Conservation (phyloP, 2,113 vertebrate genomes). For the Aptenodytes forsteri region DNA sequence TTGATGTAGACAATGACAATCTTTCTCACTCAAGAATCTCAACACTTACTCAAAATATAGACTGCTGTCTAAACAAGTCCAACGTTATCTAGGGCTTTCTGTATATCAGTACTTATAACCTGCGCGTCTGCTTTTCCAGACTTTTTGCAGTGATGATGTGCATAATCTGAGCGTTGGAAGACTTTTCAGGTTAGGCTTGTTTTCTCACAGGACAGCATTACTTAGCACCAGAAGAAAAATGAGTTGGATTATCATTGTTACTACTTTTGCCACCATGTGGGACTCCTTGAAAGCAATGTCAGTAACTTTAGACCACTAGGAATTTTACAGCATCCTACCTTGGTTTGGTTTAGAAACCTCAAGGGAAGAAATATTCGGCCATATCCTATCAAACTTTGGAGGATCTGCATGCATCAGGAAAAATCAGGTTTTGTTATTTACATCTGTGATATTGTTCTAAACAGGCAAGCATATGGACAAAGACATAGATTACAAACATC, state of each 20-base stretch:
- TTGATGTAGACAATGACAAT: slow-evolving; percentile 35
- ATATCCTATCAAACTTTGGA: slow-evolving; percentile 88
- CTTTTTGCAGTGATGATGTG: background rate
- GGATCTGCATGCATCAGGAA: slow-evolving; percentile 90
- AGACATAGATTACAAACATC: slow-evolving; percentile 84
- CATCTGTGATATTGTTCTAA: slow-evolving; percentile 76
- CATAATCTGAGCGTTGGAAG: background rate
- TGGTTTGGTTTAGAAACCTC: slow-evolving; percentile 99
- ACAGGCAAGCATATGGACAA: slow-evolving; percentile 81
- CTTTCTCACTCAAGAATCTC: background rate
- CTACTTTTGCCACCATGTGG: background rate
- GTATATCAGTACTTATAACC: background rate
- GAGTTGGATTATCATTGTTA: background rate
- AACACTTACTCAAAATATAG: background rate
- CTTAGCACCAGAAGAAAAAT: background rate
- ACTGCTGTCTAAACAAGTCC: background rate
- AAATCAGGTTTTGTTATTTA: slow-evolving; percentile 94
- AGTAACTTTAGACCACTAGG: slow-evolving; percentile 65
- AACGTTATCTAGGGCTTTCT: background rate
- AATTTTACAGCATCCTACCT: slow-evolving; percentile 91
- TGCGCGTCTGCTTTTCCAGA: background rate
- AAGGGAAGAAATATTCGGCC: slow-evolving; percentile 98
- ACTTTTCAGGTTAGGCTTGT: background rate
- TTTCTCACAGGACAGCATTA: slow-evolving; percentile 7
- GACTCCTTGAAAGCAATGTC: slow-evolving; percentile 38